Evolutionary conservation across 2,888 invertebrate genomes (phyloP).

Genomic region (Drosophila nr. perissopoda): DNA sequence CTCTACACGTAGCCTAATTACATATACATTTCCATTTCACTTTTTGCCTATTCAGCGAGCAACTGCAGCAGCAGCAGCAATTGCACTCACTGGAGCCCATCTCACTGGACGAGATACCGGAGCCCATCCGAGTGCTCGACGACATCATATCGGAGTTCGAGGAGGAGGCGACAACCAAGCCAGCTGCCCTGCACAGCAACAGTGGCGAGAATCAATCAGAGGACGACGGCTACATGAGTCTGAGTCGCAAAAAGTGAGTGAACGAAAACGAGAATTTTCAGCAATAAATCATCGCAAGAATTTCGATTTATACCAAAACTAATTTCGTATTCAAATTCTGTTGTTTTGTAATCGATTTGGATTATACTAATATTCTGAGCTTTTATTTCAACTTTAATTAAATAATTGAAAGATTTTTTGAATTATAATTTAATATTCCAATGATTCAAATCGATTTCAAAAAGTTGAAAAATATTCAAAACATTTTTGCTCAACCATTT

Average conservation of each 20-base stretch:
- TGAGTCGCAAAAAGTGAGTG: conserved; percentile 91
- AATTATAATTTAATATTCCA: not conserved
- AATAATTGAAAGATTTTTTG: not conserved
- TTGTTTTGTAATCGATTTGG: not conserved
- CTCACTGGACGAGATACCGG: conserved; percentile 92
- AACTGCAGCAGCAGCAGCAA: conserved; percentile 53
- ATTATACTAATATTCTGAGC: not conserved
- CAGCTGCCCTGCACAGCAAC: conserved; percentile 82
- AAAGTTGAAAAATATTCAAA: not conserved
- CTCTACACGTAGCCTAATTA: conserved; percentile 37
- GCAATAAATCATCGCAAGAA: not conserved
- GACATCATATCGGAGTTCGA: conserved; percentile 96
- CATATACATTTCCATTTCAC: conserved; percentile 42
- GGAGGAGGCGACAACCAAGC: conserved; percentile 87
- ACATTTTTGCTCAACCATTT: not conserved
- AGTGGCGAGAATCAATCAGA: conserved; percentile 94
- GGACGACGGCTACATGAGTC: conserved; percentile 97
- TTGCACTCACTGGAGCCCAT: conserved; percentile 70
- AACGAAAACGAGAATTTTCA: not conserved
- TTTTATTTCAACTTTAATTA: not conserved
- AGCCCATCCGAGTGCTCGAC: conserved; percentile 94
- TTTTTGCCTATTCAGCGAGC: conserved; percentile 45
- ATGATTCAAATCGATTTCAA: not conserved
- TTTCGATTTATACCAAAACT: not conserved
- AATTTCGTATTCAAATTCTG: not conserved